A percentile compares a stretch with the other conserved stretches of the same genome.
Conservation (phyloP, 2,113 vertebrate species). For the Argyrosomus japonicus region DNA sequence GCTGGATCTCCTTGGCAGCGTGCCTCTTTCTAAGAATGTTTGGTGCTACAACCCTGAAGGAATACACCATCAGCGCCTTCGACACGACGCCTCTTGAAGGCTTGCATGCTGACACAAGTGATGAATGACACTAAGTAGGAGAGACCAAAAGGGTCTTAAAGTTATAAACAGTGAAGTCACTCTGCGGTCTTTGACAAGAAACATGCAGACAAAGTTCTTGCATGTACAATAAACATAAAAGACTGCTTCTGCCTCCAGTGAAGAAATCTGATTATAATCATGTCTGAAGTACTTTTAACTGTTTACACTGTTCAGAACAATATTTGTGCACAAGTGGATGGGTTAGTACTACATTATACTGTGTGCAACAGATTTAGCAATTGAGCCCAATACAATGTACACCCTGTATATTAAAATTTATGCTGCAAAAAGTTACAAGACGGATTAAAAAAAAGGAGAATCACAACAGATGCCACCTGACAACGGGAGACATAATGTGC, state of each 20-base stretch:
- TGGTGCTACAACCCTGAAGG: constrained; percentile 53
- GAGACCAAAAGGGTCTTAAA: constrained; percentile 30
- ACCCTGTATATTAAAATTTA: not conserved
- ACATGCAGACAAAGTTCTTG: not conserved
- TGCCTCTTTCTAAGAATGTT: constrained; percentile 54
- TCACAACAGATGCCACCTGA: not conserved
- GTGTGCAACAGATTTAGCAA: not conserved
- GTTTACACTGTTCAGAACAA: not conserved
- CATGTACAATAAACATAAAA: constrained; percentile 11
- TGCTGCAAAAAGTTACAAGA: not conserved
- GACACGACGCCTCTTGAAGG: constrained; percentile 34
- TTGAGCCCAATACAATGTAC: not conserved
- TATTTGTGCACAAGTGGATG: not conserved
- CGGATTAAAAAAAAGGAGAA: not conserved
- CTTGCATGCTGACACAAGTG: constrained; percentile 49
- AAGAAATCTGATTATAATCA: not conserved
- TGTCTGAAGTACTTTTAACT: not conserved
- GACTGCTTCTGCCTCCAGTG: not conserved
- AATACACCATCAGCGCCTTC: constrained; percentile 38
- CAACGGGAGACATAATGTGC: not conserved
- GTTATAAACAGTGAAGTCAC: constrained; percentile 32
- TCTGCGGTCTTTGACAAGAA: constrained; percentile 12
- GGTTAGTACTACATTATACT: not conserved
- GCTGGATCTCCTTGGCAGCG: constrained; percentile 45
- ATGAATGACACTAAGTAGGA: constrained; percentile 37